A percentile compares a stretch with the other conserved stretches of the same genome.
Evolutionary conservation across 2,888 invertebrate genomes (phyloP).

Genomic region (Aricia artaxerxes): DNA sequence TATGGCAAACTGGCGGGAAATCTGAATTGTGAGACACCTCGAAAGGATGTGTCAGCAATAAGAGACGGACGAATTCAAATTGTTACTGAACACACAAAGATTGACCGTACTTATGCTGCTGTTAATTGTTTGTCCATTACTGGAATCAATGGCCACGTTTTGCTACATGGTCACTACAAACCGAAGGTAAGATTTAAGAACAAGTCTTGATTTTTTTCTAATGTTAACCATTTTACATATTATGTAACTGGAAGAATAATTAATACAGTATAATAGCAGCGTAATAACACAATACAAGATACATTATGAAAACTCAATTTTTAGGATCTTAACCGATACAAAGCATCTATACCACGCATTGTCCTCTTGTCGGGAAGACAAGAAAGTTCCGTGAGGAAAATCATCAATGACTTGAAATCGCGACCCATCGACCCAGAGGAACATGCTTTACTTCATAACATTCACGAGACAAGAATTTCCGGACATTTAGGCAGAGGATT

Average conservation of each 20-base stretch:
- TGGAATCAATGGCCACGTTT: constrained; percentile 59
- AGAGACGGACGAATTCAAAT: constrained; percentile 77
- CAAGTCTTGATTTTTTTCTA: too few species aligned
- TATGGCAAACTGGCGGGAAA: constrained; percentile 85
- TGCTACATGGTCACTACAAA: constrained; percentile 59
- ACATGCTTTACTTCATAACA: constrained; percentile 60
- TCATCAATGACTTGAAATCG: constrained; percentile 55
- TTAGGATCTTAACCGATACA: constrained; percentile 55
- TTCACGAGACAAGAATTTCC: constrained; percentile 52
- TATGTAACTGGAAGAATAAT: too few species aligned
- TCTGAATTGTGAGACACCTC: constrained; percentile 83
- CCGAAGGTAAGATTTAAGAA: constrained; percentile 52
- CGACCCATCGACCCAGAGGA: constrained; percentile 63
- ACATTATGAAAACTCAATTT: neutral
- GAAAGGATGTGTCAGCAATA: constrained; percentile 72
- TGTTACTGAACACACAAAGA: constrained; percentile 77
- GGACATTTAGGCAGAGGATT: constrained; percentile 67
- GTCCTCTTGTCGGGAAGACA: constrained; percentile 59
- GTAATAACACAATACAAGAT: neutral
- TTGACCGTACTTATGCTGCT: constrained; percentile 73
- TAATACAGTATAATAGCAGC: too few species aligned
- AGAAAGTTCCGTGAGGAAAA: constrained; percentile 50
- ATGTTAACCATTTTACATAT: too few species aligned
- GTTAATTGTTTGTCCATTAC: constrained; percentile 60
- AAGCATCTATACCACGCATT: constrained; percentile 55